Percentiles rank a stretch among this genome's conserved stretches.
phyloP scores from a whole-genome alignment of 2,113 vertebrate species.

The Aptenodytes patagonicus region DNA sequence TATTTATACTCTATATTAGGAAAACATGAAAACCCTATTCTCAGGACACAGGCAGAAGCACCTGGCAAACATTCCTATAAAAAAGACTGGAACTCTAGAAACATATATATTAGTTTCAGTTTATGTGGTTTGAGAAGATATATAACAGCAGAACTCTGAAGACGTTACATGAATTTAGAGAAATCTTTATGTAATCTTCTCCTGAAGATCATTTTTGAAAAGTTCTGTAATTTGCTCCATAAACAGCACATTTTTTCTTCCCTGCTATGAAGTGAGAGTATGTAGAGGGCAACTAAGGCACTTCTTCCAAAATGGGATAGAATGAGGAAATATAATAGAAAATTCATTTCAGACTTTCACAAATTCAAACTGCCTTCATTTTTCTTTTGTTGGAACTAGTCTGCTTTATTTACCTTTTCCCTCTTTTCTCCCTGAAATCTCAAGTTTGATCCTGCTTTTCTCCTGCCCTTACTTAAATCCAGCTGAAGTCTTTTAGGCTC shows the following conservation, averaged over 20 bases:
- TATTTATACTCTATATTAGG: background rate
- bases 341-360: background rate
- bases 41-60: background rate
- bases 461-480: background rate
- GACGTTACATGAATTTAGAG: background rate
- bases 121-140: background rate
- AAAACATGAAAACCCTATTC: background rate
- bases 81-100: background rate
- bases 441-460: background rate
- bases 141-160: background rate
- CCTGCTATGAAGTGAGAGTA: background rate
- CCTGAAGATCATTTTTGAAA: background rate
- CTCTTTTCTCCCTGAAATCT: background rate
- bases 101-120: background rate
- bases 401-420: background rate
- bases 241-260: background rate
- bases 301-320: background rate
- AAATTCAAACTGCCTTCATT: background rate
- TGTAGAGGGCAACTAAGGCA: background rate
- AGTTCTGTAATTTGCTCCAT: background rate
- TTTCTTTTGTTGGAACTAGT: background rate
- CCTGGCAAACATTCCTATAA: accelerated
- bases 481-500: background rate
- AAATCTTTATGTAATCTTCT: background rate
- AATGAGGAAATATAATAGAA: background rate